phyloP scores from a whole-genome alignment of 2,797 vertebrate genomes.

The Cuniculus paca region DNA sequence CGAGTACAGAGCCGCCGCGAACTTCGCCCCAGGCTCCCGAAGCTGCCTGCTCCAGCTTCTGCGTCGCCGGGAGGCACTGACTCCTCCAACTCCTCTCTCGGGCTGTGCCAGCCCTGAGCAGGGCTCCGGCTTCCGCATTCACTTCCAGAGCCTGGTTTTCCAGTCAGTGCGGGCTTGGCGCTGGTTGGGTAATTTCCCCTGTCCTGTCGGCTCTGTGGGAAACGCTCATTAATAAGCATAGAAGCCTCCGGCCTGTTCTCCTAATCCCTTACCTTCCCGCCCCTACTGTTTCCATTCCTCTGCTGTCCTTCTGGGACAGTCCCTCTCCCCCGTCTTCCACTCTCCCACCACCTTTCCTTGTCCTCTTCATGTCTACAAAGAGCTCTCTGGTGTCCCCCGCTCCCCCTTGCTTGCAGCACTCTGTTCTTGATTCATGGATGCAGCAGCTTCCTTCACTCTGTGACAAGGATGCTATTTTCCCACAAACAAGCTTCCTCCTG shows the following conservation, averaged over 20 bases:
- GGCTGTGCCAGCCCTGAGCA: fast-evolving
- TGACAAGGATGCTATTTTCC: not conserved
- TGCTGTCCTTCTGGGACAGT: not conserved
- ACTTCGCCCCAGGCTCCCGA: not conserved
- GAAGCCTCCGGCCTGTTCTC: not conserved
- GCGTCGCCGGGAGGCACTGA: not conserved
- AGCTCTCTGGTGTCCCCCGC: fast-evolving
- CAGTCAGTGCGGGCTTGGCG: fast-evolving
- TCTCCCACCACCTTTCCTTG: too few species aligned
- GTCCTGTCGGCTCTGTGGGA: not conserved
- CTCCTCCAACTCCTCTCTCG: fast-evolving
- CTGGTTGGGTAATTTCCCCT: fast-evolving
- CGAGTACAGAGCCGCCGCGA: fast-evolving
- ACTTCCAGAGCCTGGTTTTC: fast-evolving
- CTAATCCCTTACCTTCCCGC: not conserved
- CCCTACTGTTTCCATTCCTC: not conserved
- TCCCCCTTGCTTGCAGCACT: not conserved
- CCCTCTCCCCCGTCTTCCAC: too few species aligned
- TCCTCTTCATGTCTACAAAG: not conserved
- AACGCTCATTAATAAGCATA: not conserved
- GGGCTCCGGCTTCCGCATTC: fast-evolving
- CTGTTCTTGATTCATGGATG: not conserved
- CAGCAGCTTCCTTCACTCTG: not conserved
- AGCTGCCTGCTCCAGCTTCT: not conserved
- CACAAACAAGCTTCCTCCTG: not conserved